These are phyloP conservation scores for Acipenser ruthenus DNA, from an alignment of 2,797 vertebrate genomes.

Conservation along the genomic window DNA sequence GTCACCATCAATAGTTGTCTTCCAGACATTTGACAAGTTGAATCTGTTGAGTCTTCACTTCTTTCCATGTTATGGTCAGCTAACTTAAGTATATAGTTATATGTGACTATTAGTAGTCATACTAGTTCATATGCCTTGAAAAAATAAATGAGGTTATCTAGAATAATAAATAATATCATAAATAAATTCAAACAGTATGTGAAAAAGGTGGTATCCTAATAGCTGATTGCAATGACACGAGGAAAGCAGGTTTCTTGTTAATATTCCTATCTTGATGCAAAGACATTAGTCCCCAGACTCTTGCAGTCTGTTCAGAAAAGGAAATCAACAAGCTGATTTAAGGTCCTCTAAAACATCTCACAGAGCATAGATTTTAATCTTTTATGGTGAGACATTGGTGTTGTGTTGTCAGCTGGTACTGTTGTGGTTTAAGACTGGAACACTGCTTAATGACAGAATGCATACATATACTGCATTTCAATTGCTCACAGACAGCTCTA, in stretches of 20 bases:
- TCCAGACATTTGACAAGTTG: too few relatives aligned
- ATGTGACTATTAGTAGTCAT: neutral
- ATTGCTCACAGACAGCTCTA: slow-evolving; percentile 14
- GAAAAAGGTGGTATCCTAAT: slow-evolving; percentile 31
- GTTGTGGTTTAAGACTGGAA: slow-evolving; percentile 18
- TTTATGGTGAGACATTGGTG: slow-evolving; percentile 15
- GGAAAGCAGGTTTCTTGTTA: neutral
- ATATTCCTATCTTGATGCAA: slow-evolving; percentile 10
- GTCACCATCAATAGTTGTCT: too few relatives aligned
- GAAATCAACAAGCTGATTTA: slow-evolving; percentile 24
- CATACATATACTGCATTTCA: slow-evolving; percentile 15
- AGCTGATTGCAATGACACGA: slow-evolving; percentile 16
- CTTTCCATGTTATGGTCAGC: too few relatives aligned
- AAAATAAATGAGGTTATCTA: slow-evolving; percentile 25
- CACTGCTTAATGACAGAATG: slow-evolving; percentile 12
- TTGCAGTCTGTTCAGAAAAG: slow-evolving; percentile 14
- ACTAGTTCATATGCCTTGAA: slow-evolving; percentile 7
- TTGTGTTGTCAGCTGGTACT: slow-evolving; percentile 24
- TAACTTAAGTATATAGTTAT: too few relatives aligned
- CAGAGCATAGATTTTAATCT: slow-evolving; percentile 2
- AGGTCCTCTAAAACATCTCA: slow-evolving; percentile 9
- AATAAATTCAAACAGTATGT: slow-evolving; percentile 39
- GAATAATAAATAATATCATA: slow-evolving; percentile 27
- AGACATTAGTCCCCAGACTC: slow-evolving; percentile 13
- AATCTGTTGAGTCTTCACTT: too few relatives aligned